Evolutionary conservation across 2,888 invertebrate genomes (phyloP).

Genomic region (Pammene fasciana): DNA sequence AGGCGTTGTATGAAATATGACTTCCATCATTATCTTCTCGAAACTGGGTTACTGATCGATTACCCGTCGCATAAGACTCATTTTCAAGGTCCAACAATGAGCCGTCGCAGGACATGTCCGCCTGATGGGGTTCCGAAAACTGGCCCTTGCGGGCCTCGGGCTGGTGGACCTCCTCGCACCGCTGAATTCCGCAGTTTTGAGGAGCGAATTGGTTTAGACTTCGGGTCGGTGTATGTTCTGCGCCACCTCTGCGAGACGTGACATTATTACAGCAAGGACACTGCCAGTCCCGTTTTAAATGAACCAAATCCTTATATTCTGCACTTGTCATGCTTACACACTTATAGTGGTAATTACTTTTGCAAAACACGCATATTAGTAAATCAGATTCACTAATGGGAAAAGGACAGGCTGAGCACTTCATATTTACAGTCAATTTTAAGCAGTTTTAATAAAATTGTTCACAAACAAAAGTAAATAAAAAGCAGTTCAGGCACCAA

Average conservation of each 20-base stretch:
- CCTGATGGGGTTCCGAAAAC: neutral
- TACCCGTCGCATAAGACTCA: neutral
- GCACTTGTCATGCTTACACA: too few relatives aligned
- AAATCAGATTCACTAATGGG: neutral
- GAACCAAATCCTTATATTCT: neutral
- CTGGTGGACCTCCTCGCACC: neutral
- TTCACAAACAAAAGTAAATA: neutral
- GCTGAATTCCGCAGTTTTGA: neutral
- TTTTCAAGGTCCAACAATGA: neutral
- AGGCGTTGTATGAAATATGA: neutral
- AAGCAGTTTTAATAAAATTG: neutral
- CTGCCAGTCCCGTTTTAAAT: slow-evolving; percentile 1
- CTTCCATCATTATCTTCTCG: neutral
- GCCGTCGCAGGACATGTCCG: neutral
- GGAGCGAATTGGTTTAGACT: neutral
- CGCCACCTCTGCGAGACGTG: neutral
- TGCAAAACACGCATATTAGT: neutral
- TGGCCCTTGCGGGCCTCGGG: neutral
- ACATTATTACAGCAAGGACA: neutral
- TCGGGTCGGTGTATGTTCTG: neutral
- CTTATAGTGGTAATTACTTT: neutral
- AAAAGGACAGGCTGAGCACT: neutral
- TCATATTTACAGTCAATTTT: neutral
- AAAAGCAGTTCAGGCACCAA: neutral
- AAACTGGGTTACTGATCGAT: neutral